Conservation (phyloP, 2,113 vertebrate species). For the Rhagologus leucostigma region DNA sequence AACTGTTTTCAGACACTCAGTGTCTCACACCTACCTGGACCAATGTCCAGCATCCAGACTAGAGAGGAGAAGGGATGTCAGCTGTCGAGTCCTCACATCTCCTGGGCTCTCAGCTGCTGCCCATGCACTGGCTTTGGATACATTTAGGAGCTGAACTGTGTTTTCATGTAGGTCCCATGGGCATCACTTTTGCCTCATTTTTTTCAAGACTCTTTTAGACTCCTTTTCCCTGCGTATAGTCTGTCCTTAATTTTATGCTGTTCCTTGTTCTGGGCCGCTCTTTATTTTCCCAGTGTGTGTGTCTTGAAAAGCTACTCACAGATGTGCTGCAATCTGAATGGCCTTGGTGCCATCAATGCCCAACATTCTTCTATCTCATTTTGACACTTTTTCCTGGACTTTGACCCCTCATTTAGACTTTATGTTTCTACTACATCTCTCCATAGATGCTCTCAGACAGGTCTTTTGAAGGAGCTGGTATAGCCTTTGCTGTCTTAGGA, state of each 20-base stretch:
- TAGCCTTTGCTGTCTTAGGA: neutral
- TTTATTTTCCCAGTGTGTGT: neutral
- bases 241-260: neutral
- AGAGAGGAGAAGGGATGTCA: neutral
- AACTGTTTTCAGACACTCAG: neutral
- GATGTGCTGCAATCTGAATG: neutral
- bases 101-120: neutral
- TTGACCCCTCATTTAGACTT: neutral
- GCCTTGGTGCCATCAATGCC: neutral
- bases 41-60: neutral
- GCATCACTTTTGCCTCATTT: neutral
- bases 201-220: neutral
- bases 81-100: neutral
- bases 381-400: neutral
- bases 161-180: neutral
- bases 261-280: neutral
- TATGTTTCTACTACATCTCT: neutral
- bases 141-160: neutral
- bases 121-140: neutral
- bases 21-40: neutral
- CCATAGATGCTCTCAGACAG: neutral
- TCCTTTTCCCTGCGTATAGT: neutral
- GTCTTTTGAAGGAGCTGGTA: neutral
- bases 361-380: neutral
- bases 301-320: neutral